Evolutionary conservation across 2,888 invertebrate species (phyloP).

Genomic region (Andrena chrysosceles): DNA sequence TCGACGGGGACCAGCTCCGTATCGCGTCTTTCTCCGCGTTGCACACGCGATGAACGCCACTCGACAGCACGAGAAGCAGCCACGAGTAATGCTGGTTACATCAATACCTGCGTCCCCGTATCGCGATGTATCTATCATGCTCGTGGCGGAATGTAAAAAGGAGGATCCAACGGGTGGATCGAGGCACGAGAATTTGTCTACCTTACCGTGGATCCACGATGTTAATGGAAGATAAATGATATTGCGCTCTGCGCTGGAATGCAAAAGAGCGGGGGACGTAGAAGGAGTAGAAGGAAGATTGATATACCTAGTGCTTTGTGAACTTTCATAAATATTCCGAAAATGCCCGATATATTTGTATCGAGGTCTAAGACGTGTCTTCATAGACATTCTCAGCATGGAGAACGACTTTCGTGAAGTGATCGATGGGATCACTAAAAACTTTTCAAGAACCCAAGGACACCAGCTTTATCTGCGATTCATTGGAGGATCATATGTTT

Average conservation of each 20-base stretch:
- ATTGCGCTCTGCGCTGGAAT: slow-evolving; percentile 36
- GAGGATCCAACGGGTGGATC: slow-evolving; percentile 44
- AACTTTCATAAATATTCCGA: slow-evolving; percentile 49
- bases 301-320: slow-evolving; percentile 33
- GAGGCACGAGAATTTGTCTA: slow-evolving; percentile 61
- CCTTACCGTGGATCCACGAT: slow-evolving; percentile 49
- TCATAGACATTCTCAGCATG: neutral
- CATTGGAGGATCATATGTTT: neutral
- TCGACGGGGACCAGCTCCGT: neutral
- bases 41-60: slow-evolving; percentile 47
- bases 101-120: slow-evolving; percentile 57
- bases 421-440: too few relatives aligned
- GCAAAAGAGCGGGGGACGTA: slow-evolving; percentile 39
- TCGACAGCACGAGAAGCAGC: slow-evolving; percentile 44
- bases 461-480: neutral
- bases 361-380: neutral
- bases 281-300: slow-evolving; percentile 29
- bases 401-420: neutral
- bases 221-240: slow-evolving; percentile 62
- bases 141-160: slow-evolving; percentile 52
- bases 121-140: slow-evolving; percentile 66
- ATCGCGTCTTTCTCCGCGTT: neutral
- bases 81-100: slow-evolving; percentile 46
- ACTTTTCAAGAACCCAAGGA: too few relatives aligned
- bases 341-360: slow-evolving; percentile 14